Conservation (phyloP, 2,888 invertebrate genomes). For the Leucozona laternaria region DNA sequence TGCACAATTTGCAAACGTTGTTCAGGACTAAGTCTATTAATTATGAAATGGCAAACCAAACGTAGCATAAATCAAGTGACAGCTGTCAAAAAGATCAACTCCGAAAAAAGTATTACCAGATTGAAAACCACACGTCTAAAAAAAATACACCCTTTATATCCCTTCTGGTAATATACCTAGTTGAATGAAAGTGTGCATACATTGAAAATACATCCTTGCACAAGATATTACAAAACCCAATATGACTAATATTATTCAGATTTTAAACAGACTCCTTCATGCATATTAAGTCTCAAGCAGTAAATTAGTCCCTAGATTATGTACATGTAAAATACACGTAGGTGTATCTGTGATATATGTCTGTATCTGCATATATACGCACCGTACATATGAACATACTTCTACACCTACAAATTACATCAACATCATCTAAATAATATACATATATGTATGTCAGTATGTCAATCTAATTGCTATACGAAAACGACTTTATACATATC, state of each 20-base stretch:
- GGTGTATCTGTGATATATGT: background rate
- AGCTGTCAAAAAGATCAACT: no score
- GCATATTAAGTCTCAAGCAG: background rate
- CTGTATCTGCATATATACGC: background rate
- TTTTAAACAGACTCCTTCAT: background rate
- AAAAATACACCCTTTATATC: no score
- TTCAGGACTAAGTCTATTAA: no score
- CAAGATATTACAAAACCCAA: background rate
- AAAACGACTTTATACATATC: background rate
- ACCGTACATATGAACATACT: background rate
- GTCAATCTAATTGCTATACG: background rate
- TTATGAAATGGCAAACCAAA: no score
- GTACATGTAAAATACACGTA: background rate
- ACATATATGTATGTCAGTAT: background rate
- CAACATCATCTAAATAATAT: no score
- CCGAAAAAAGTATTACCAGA: no score
- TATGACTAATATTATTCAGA: no score
- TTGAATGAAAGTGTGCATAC: conserved; percentile 1
- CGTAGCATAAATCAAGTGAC: no score
- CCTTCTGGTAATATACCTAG: background rate
- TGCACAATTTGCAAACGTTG: no score
- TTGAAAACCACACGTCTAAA: no score
- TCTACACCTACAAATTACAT: no score
- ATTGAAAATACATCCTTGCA: background rate
- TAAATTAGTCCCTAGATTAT: background rate